Conservation (phyloP, 2,113 vertebrate species). For the Lichenostomus cassidix region DNA sequence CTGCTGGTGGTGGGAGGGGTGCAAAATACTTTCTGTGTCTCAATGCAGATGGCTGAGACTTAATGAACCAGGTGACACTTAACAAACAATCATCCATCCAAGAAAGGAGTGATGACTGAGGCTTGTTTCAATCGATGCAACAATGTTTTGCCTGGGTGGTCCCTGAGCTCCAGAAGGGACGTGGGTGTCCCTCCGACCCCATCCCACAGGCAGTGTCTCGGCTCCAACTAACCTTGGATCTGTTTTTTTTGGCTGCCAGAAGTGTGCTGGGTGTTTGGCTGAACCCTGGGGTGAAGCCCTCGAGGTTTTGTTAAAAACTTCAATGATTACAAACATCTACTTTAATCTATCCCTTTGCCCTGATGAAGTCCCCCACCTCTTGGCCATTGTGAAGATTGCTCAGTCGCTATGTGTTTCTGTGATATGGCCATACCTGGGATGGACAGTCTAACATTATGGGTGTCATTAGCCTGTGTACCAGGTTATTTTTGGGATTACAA, state of each 20-base stretch:
- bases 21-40: background rate
- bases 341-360: background rate
- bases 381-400: background rate
- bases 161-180: background rate
- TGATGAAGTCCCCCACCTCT: background rate
- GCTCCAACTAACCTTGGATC: background rate
- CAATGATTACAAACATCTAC: background rate
- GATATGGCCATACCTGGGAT: background rate
- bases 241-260: background rate
- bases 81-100: background rate
- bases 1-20: background rate
- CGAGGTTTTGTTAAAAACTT: background rate
- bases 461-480: background rate
- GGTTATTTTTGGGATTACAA: background rate
- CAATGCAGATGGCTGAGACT: background rate
- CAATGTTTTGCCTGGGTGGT: background rate
- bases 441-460: background rate
- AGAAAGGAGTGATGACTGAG: background rate
- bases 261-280: background rate
- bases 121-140: accelerated
- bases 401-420: background rate
- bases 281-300: accelerated
- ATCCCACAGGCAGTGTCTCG: accelerated
- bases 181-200: background rate
- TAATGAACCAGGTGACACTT: background rate